Evolutionary conservation across 1,140 invertebrate genomes (phyloP), one percentile per base, ranked within the genome.

Genomic region (Monomorium pharaonis): DNA sequence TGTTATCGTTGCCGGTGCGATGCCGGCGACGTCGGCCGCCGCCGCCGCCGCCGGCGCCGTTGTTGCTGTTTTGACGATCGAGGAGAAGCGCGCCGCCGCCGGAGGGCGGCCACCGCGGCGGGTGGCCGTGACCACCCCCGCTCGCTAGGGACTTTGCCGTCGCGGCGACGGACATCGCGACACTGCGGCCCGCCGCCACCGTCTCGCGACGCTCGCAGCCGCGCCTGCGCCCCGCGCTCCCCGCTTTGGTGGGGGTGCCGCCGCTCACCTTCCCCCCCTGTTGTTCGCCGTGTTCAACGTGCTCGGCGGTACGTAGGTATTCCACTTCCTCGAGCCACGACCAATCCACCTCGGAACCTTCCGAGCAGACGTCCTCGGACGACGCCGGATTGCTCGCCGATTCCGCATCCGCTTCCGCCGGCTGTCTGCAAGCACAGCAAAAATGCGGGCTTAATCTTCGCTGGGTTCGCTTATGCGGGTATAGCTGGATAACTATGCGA

Each of bases 301-400:
- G 77, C 9, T 81, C 83, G 62, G 65, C 62, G 47, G 58, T 49
- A 12, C 85, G 85, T 72, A 90, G 24, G 51, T 84, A 89, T 42
- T 94, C 93, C 60, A 95, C 87, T 87, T 95, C 94, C 80, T 94
- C 94, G 2, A 95, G 88, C 94, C 94, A 95, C 14, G 94, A 95
- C 94, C 94, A 95, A 89, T 95, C 94, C 21, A 95, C 94, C 75
- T 94, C 94, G 3, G 94, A 95, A 70, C 94, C 92, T n/a, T 94
- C 92, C 10, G 94, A 94, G 37, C 83, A 88, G 12, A 60, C 86
- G 14, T 90, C 89, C 51, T 88, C 88, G n/a, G 10, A 37, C 37
- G 10, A 37, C 37, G 37, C 16, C 37, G 42, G 7, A 10, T 16
- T 18, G 30, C 30, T 49, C 49, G 63, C 21, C 5, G 24, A 72